Percentiles rank a stretch among this genome's conserved stretches.
Evolutionary conservation across 2,797 vertebrate genomes (phyloP).

Genomic region (Rallus crepitans): DNA sequence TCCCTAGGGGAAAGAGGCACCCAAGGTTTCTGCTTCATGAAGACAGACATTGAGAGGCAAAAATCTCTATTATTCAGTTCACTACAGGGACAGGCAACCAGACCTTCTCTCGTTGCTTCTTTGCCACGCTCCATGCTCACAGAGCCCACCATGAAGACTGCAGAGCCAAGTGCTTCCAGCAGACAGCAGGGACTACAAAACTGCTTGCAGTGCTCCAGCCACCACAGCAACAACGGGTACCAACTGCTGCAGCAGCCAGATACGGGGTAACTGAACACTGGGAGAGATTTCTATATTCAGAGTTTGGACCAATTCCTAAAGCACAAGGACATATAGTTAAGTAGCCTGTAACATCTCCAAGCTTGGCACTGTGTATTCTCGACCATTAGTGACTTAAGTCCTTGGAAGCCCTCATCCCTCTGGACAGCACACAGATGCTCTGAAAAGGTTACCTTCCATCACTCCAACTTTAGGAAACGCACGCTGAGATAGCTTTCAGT

Average conservation of each 20-base stretch:
- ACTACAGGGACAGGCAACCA: fast-evolving
- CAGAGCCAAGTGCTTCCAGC: neutral
- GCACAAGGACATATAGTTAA: neutral
- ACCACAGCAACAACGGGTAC: neutral
- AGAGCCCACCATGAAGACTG: neutral
- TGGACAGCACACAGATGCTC: neutral
- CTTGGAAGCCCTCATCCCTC: neutral
- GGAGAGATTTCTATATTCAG: neutral
- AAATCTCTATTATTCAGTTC: fast-evolving
- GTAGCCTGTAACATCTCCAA: neutral
- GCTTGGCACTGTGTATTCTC: fast-evolving
- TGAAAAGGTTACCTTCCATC: neutral
- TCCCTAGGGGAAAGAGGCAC: neutral
- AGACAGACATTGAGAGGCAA: fast-evolving
- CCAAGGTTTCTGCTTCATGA: fast-evolving
- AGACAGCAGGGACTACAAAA: neutral
- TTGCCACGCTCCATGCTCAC: neutral
- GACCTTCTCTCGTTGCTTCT: neutral
- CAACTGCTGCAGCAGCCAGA: neutral
- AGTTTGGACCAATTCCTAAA: neutral
- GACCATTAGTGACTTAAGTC: neutral
- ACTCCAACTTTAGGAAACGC: neutral
- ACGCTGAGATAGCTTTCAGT: neutral
- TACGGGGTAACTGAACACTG: fast-evolving
- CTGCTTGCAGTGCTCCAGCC: neutral